phyloP scores from a whole-genome alignment of 2,888 invertebrate genomes.

The Heliconius erato region DNA sequence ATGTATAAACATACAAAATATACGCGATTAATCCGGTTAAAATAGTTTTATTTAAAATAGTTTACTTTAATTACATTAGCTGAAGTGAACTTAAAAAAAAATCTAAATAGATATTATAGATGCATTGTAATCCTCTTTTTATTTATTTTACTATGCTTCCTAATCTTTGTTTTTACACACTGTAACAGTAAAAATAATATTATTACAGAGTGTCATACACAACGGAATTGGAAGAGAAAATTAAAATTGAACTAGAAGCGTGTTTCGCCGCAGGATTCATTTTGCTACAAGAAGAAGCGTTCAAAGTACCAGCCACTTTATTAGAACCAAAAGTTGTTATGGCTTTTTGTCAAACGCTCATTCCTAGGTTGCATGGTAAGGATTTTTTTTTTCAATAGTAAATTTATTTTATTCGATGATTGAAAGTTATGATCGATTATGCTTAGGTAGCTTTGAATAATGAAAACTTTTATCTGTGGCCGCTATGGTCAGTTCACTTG shows the following conservation, averaged over 20 bases:
- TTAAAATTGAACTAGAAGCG: slow-evolving; percentile 70
- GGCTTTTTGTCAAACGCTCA: slow-evolving; percentile 65
- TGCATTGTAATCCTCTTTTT: too few species aligned
- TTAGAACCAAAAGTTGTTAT: slow-evolving; percentile 62
- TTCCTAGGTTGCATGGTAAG: slow-evolving; percentile 68
- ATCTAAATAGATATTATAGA: too few species aligned
- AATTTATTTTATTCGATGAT: not conserved
- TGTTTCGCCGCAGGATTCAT: slow-evolving; percentile 63
- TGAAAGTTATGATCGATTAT: not conserved
- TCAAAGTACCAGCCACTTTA: slow-evolving; percentile 65
- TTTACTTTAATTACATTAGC: too few species aligned
- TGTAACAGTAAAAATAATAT: not conserved
- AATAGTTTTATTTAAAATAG: too few species aligned
- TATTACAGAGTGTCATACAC: slow-evolving; percentile 61
- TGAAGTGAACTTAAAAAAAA: too few species aligned
- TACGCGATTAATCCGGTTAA: too few species aligned
- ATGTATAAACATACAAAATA: too few species aligned
- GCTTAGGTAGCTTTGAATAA: not conserved
- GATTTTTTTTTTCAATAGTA: not conserved
- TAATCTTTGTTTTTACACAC: too few species aligned
- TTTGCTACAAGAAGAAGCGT: slow-evolving; percentile 59
- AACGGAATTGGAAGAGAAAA: slow-evolving; percentile 57
- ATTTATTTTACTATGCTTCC: too few species aligned
- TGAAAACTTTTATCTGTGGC: too few species aligned
- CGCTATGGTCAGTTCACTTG: too few species aligned